Evolutionary conservation across 2,888 invertebrate species (phyloP), one percentile per base, ranked within the genome.

Genomic region (Cantharis nigra): DNA sequence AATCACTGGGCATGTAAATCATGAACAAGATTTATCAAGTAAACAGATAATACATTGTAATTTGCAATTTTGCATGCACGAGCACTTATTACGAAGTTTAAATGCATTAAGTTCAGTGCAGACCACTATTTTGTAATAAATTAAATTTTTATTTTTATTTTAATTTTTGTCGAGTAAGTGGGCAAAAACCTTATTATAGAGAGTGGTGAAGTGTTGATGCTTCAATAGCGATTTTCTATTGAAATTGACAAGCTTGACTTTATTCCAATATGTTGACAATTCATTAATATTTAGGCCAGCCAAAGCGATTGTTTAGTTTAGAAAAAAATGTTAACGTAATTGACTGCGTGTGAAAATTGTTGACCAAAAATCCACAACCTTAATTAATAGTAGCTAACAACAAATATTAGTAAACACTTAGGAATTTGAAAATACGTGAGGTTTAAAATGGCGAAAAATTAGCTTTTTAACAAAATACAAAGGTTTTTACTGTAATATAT

Each of bases 401-500:
- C 49, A 49, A 49, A 49, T 49, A 49, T 49, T 33, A 33, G 33
- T 33, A 33, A 33, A 33, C 33, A 33, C 33, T 33, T 33, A 33
- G 13, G 4, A 33, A 33, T 13, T 49, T 49, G 49, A n/a, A 49
- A 49, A 49, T 49, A 49, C n/a, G 49, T 9, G 49, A 49, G 49
- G 49, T 49, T 49, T 49, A 49, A n/a, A 49, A 49, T 49, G n/a
- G n/a, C 49, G 49, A 49, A 49, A 49, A 49, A 49, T 49, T 49
- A 49, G 49, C 49, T 75, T 75, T 65, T 28, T 63, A 67, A 63
- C 75, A 70, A 71, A 75, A 71, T 30, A 69, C 67, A 64, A 69
- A 70, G 75, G 71, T 69, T 79, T 77, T 74, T 65, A 81, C 83
- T 81, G 82, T 83, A 85, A 83, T 81, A 84, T 82, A 84, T 82